Evolutionary conservation across 2,888 invertebrate species (phyloP), one percentile per base, ranked within the genome.

Genomic region (Calephelis perditalis): DNA sequence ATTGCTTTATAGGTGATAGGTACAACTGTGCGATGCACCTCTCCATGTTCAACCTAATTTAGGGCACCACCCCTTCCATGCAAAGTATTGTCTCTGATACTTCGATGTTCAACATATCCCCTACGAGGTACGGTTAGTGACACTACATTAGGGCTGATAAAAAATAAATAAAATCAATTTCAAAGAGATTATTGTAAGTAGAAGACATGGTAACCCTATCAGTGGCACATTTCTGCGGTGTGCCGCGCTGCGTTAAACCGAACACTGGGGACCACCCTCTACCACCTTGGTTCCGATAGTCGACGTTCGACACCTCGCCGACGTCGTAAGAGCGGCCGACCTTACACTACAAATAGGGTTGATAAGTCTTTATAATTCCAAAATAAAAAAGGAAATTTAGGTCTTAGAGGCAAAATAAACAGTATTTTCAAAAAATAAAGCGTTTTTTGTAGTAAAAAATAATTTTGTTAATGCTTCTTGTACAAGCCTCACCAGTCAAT

Each of bases 281-380:
- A 57, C 70, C 68, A 64, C 74, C 74, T 65, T 75, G 68, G 75
- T 77, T 78, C 76, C 84, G 84, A 82, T 84, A 84, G 79, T 83
- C 83, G 83, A 83, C 87, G 83, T 83, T 85, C 82, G 81, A 89
- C 89, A 89, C 88, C 87, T 88, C 84, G 81, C 82, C 77, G 82
- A 78, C 81, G 79, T 81, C 82, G 80, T 82, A 82, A 81, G 82
- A 81, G 75, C 78, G 76, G 74, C 77, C 76, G 76, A 82, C 26
- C 78, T 79, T 81, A 81, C 83, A 85, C 80, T 79, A 79, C 70
- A 26, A 64, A 58, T 69, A 86, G 85, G 86, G 86, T 70, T 82
- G 76, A 67, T 76, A 26, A 26, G 26, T 26, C 26, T 26, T 26
- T 26, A 4, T 26, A 26, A 26, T 26, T 26, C 26, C 26, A 26